Conservation (phyloP, 2,113 vertebrate species). For the Opisthocomus hoazin region DNA sequence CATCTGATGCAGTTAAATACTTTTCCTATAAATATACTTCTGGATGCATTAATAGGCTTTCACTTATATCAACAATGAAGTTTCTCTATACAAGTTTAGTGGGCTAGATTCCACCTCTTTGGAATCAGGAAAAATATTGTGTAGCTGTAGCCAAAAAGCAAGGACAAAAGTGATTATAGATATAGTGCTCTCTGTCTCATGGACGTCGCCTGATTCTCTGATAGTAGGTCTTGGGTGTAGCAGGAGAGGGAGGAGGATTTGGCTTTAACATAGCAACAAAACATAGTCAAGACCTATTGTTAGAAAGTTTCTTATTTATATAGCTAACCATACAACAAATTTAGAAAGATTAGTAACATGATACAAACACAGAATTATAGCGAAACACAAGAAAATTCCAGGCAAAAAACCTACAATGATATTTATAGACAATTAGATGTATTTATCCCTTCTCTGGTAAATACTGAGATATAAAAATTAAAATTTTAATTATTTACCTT, state of each 20-base stretch:
- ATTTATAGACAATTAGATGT: background rate
- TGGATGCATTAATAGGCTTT: background rate
- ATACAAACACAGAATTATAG: background rate
- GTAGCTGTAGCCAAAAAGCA: background rate
- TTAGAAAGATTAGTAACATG: background rate
- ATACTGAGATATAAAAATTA: background rate
- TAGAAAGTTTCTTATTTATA: background rate
- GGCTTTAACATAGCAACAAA: background rate
- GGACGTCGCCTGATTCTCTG: background rate
- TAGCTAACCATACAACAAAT: background rate
- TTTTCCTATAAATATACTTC: background rate
- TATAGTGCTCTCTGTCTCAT: background rate
- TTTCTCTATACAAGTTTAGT: background rate
- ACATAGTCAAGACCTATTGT: background rate
- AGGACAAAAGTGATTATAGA: background rate
- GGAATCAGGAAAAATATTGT: background rate
- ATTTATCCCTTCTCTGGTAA: background rate
- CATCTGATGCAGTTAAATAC: background rate
- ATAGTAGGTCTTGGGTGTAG: background rate
- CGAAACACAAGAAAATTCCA: background rate
- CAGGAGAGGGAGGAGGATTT: background rate
- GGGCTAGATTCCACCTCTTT: background rate
- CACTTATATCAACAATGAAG: background rate
- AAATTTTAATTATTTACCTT: background rate
- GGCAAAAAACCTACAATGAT: background rate